Conservation (phyloP, 2,113 vertebrate species). For the Rhinolophus ferrumequinum region DNA sequence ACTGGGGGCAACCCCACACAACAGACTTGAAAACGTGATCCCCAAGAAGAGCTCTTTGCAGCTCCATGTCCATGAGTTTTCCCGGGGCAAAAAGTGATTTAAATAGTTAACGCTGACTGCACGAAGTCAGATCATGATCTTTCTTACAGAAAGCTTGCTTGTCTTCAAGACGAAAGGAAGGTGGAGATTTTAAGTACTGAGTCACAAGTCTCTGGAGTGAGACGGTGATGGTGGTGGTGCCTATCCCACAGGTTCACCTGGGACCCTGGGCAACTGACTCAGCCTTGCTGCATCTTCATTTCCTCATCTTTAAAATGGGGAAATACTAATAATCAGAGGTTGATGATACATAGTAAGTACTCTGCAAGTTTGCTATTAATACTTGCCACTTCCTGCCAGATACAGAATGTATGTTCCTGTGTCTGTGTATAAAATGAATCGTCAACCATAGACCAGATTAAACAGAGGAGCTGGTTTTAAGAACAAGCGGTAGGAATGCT, state of each 20-base stretch:
- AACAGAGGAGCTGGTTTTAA: background rate
- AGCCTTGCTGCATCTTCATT: background rate
- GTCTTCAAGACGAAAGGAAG: background rate
- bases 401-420: background rate
- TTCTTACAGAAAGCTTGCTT: background rate
- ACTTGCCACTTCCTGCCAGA: background rate
- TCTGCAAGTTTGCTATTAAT: background rate
- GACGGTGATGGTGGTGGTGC: too few relatives aligned
- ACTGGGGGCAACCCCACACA: background rate
- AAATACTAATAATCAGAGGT: too few relatives aligned
- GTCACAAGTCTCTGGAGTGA: background rate
- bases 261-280: too few relatives aligned
- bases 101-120: background rate
- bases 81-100: background rate
- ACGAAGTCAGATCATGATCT: background rate
- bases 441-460: background rate
- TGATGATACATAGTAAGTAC: background rate
- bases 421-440: background rate
- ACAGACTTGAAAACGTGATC: background rate
- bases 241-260: background rate
- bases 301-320: background rate
- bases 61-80: too few relatives aligned
- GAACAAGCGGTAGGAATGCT: conserved; percentile 20
- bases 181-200: background rate
- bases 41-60: background rate